These are phyloP conservation scores for Drosophila santomea DNA, from an alignment of 1,140 invertebrate genomes.

Conservation along the genomic window DNA sequence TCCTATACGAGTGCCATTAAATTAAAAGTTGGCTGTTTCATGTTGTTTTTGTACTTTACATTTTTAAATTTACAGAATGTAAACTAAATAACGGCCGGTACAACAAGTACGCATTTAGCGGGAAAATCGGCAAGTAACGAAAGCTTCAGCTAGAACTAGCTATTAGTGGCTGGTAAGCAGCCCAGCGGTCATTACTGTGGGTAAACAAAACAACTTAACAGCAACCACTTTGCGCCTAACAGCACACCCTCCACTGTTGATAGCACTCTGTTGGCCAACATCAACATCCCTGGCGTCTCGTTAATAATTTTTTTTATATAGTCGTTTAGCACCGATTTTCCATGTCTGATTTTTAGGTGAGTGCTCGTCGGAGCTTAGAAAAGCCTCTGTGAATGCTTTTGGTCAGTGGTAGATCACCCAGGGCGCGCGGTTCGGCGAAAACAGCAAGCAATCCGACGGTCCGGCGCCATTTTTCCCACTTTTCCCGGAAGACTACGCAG, in stretches of 20 bases:
- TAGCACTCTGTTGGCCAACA: constrained; percentile 18
- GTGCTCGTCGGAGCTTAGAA: constrained; percentile 1
- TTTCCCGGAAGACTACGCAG: constrained; percentile 48
- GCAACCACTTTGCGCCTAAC: constrained; percentile 11
- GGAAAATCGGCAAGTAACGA: background rate
- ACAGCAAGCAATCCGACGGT: constrained; percentile 28
- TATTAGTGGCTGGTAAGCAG: background rate
- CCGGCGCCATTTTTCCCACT: constrained; percentile 67
- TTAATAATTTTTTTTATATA: constrained; percentile 29
- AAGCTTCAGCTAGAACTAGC: background rate
- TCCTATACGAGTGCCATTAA: too few species aligned
- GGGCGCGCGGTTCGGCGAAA: constrained; percentile 5
- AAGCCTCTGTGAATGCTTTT: background rate
- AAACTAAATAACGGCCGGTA: background rate
- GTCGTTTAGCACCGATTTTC: constrained; percentile 17
- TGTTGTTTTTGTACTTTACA: too few species aligned
- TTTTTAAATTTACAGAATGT: too few species aligned
- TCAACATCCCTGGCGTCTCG: constrained; percentile 43
- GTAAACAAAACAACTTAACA: constrained; percentile 5
- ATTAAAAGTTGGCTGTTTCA: too few species aligned
- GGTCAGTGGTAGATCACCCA: too few species aligned
- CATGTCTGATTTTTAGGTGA: constrained; percentile 41
- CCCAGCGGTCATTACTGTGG: background rate
- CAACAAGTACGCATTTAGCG: background rate
- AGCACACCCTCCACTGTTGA: constrained; percentile 13